Conservation (phyloP, 2,888 invertebrate species). For the Agapetus fuscipes region DNA sequence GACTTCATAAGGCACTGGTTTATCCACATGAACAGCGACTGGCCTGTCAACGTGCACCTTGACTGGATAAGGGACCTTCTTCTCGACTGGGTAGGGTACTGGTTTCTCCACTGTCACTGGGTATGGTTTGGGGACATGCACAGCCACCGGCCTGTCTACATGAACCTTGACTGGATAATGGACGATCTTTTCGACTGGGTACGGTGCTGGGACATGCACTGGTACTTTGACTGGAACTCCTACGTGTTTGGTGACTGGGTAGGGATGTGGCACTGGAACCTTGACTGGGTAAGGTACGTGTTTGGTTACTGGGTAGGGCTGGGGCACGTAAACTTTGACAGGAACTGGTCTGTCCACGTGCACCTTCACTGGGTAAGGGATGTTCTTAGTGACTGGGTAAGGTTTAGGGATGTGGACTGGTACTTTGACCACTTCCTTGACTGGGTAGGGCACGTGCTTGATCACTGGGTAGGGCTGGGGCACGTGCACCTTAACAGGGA, state of each 20-base stretch:
- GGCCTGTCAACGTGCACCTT: constrained; percentile 59
- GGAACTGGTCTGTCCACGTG: constrained; percentile 51
- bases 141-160: constrained; percentile 59
- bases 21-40: constrained; percentile 66
- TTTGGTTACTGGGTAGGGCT: constrained; percentile 52
- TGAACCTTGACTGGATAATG: constrained; percentile 63
- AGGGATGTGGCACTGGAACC: constrained; percentile 61
- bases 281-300: constrained; percentile 61
- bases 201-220: constrained; percentile 63
- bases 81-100: constrained; percentile 65
- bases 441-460: constrained; percentile 56
- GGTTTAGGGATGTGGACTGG: constrained; percentile 59
- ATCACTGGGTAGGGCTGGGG: constrained; percentile 62
- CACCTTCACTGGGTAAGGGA: constrained; percentile 48
- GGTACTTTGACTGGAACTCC: constrained; percentile 57
- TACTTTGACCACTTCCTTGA: constrained; percentile 56
- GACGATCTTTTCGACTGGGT: constrained; percentile 63
- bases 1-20: constrained; percentile 65
- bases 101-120: constrained; percentile 64
- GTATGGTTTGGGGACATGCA: constrained; percentile 56
- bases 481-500: constrained; percentile 59
- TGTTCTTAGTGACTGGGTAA: constrained; percentile 56
- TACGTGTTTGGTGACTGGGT: constrained; percentile 61
- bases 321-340: constrained; percentile 56
- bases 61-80: constrained; percentile 60